Conservation (phyloP, 2,888 invertebrate genomes). For the Drosophila demipolita region DNA sequence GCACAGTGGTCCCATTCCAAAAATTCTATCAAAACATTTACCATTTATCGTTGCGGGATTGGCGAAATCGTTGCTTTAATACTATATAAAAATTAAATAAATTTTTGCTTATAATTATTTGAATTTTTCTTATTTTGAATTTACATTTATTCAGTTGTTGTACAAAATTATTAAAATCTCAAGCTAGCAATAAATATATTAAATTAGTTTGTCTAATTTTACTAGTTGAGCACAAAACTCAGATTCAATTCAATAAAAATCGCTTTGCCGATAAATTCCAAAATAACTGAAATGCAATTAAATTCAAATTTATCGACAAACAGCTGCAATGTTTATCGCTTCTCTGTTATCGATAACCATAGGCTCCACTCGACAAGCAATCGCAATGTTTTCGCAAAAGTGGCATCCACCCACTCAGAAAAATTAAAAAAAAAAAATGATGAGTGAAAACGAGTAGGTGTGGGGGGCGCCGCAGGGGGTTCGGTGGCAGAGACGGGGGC, state of each 20-base stretch:
- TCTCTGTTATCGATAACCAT: slow-evolving; percentile 14
- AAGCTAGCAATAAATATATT: not conserved
- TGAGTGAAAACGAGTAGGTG: slow-evolving; percentile 22
- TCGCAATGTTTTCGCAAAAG: slow-evolving; percentile 3
- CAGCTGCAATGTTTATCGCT: not conserved
- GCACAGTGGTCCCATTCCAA: slow-evolving; percentile 26
- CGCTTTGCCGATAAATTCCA: not conserved
- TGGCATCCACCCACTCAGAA: slow-evolving; percentile 19
- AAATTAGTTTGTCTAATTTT: not conserved
- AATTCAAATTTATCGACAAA: not conserved
- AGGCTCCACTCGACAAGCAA: slow-evolving; percentile 6
- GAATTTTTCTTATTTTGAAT: not conserved
- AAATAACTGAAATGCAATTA: not conserved
- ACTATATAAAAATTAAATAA: not conserved
- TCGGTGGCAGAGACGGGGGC: not conserved
- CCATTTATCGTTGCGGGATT: not conserved
- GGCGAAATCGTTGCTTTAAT: not conserved
- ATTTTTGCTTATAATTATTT: not conserved
- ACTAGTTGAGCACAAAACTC: not conserved
- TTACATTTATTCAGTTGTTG: not conserved
- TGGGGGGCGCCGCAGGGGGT: slow-evolving; percentile 6
- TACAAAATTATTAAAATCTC: not conserved
- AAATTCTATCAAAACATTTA: not conserved
- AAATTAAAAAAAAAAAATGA: not conserved
- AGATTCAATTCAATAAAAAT: not conserved